These are phyloP conservation scores for Conops quadrifasciatus DNA, from an alignment of 2,888 invertebrate species.

Conservation along the genomic window DNA sequence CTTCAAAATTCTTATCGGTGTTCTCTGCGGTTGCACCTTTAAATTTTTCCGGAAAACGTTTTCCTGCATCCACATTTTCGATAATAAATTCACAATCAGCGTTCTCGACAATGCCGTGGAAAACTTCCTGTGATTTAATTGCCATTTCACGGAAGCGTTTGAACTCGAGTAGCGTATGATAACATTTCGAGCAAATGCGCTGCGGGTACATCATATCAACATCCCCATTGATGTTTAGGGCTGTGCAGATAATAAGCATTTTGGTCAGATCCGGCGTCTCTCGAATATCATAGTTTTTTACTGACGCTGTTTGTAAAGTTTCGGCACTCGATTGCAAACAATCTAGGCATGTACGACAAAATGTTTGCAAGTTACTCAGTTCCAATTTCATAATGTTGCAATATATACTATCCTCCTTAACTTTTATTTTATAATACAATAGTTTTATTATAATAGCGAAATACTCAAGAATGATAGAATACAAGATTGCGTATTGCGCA, in stretches of 20 bases:
- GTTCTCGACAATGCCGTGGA: constrained; percentile 18
- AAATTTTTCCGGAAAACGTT: background rate
- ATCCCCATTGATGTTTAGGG: constrained; percentile 5
- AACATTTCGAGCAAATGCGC: constrained; percentile 9
- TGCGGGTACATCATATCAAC: constrained; percentile 14
- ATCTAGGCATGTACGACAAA: constrained; percentile 24
- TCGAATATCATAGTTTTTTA: constrained; percentile 10
- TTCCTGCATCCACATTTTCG: background rate
- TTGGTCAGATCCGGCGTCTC: constrained; percentile 21
- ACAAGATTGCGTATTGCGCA: no score
- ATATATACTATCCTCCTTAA: no score
- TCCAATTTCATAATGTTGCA: constrained; percentile 17
- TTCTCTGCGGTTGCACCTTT: no score
- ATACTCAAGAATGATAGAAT: no score
- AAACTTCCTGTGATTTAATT: background rate
- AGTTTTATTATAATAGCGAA: no score
- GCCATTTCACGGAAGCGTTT: constrained; percentile 21
- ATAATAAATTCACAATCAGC: background rate
- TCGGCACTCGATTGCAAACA: background rate
- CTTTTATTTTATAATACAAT: no score
- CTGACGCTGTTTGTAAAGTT: background rate
- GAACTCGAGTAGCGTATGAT: background rate
- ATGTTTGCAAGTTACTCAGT: constrained; percentile 14
- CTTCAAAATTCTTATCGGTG: background rate
- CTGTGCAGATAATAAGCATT: constrained; percentile 12